phyloP scores from a whole-genome alignment of 2,797 vertebrate genomes.

The Saxicola maurus region DNA sequence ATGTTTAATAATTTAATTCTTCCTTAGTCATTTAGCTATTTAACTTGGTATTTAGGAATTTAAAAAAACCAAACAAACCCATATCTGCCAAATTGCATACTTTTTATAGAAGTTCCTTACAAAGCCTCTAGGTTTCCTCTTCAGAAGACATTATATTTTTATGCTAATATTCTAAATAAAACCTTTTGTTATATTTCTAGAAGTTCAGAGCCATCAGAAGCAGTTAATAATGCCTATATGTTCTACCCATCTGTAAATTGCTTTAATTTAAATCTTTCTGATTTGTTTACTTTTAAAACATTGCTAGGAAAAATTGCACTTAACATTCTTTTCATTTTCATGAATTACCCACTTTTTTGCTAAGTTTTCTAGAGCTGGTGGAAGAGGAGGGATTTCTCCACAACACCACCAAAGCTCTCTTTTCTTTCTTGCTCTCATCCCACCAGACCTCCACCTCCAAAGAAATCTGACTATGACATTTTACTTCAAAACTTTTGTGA shows the following conservation, averaged over 20 bases:
- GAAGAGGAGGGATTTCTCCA: not conserved
- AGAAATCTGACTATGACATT: not conserved
- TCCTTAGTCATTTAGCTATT: not conserved
- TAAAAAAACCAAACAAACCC: too few species aligned
- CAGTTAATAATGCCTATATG: not conserved
- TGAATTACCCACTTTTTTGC: not conserved
- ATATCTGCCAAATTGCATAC: not conserved
- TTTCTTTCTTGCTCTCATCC: not conserved
- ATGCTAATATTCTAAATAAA: not conserved
- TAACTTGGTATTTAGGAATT: not conserved
- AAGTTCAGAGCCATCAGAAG: not conserved
- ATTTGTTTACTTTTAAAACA: not conserved
- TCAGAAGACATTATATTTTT: not conserved
- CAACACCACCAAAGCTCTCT: not conserved
- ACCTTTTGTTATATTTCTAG: not conserved
- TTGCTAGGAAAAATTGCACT: not conserved
- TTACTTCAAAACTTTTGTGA: not conserved
- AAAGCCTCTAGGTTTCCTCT: not conserved
- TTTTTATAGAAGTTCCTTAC: not conserved
- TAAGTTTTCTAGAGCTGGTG: not conserved
- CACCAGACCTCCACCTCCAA: fast-evolving
- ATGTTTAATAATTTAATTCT: not conserved
- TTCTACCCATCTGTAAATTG: not conserved
- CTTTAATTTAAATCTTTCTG: not conserved
- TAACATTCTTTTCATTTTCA: not conserved